phyloP scores from a whole-genome alignment of 2,888 invertebrate species.

The Mimumesa dahlbomi region DNA sequence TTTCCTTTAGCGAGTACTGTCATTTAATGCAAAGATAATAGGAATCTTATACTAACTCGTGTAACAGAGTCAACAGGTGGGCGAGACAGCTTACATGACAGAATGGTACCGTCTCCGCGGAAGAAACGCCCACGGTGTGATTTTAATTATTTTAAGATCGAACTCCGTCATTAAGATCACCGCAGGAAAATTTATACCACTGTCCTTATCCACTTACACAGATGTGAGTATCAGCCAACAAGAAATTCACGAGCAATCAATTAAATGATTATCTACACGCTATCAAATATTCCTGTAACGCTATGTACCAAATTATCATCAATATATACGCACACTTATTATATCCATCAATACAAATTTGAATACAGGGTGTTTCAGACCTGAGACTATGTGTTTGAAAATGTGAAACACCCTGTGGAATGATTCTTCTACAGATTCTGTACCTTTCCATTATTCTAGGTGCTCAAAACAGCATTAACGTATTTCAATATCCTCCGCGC shows the following conservation, averaged over 20 bases:
- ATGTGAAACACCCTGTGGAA: not conserved
- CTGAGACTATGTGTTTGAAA: too few species aligned
- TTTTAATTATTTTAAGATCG: slow-evolving; percentile 52
- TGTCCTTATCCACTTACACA: slow-evolving; percentile 66
- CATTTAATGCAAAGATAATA: not conserved
- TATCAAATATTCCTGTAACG: too few species aligned
- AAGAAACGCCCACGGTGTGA: slow-evolving; percentile 41
- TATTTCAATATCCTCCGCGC: not conserved
- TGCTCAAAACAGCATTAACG: not conserved
- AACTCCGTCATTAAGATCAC: slow-evolving; percentile 55
- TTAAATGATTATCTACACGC: too few species aligned
- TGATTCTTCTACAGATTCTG: not conserved
- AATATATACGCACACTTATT: too few species aligned
- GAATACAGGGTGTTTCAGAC: too few species aligned
- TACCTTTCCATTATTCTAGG: not conserved
- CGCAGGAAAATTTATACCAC: slow-evolving; percentile 68
- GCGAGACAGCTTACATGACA: slow-evolving; percentile 58
- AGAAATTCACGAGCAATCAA: too few species aligned
- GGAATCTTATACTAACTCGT: slow-evolving; percentile 20
- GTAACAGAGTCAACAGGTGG: slow-evolving; percentile 57
- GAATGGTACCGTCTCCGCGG: slow-evolving; percentile 61
- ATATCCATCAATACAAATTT: too few species aligned
- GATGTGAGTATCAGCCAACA: slow-evolving; percentile 40
- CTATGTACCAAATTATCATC: too few species aligned
- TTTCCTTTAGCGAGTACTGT: not conserved